Evolutionary conservation across 2,888 invertebrate genomes (phyloP), one percentile per base, ranked within the genome.

Genomic region (Gonocerus acuteangulatus): DNA sequence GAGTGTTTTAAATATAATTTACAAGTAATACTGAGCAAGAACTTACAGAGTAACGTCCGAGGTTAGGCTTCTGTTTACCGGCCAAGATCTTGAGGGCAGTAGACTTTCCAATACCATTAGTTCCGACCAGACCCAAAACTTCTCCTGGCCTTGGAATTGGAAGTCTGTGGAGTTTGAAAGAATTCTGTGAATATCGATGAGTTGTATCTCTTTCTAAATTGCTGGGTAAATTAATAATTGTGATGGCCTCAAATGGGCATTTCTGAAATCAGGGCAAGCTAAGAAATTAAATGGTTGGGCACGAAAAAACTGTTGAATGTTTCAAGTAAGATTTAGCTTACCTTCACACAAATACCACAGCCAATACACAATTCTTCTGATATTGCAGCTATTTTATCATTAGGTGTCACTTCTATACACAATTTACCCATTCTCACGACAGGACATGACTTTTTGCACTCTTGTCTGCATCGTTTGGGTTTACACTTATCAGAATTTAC

Each of bases 341-440:
- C 95, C 86, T 97, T 97, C 62, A 95, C 92, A 80, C 97, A 99
- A 72, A 99, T 99, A 85, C 97, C 97, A 77, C 97, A 99, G 71
- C 97, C 97, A 71, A 99, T 99, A 76, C 97, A 99, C 2, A 99
- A 79, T 74, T 96, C 95, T 77, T 99, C 99, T 48, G 97, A 97
- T 73, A 99, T 92, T 45, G 87, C 84, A 39, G 97, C 95, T 69
- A 97, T 94, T 78, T 97, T 97, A 71, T 90, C 94, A 71, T 91
- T 90, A 11, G 95, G 88, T 47, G 86, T 84, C 44, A 99, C 99
- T 81, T 99, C 96, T 71, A 99, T 99, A 75, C 99, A 99, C 42
- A 97, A 82, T 76, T 99, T 99, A 73, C 97, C 99, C 94, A 96
- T 96, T 69, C 97, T 84, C 64, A 96, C 96, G 61, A 99, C 97